Evolutionary conservation across 2,113 vertebrate species (phyloP), one percentile per base, ranked within the genome.

Genomic region (Penelope pileata): DNA sequence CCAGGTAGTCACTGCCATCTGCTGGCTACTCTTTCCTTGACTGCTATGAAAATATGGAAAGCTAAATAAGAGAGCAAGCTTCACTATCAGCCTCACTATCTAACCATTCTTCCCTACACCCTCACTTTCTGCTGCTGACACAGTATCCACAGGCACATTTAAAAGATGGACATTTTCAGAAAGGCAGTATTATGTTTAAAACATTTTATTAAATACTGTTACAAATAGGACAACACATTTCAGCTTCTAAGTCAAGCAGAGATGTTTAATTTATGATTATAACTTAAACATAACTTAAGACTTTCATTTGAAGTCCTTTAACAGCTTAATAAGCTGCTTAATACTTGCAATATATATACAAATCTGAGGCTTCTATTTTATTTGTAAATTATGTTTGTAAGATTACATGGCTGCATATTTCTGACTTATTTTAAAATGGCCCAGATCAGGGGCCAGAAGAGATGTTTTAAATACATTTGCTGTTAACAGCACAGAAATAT

Each of bases 1-100:
- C 62, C 70, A 60, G 48, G 91, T 74, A 82, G 16, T 54, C 93
- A 90, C 89, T 89, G 75, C 96, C 97, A 96, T 93, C 97, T 97
- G 77, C 94, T 74, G 97, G 96, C 78, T 80, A 22, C 60, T 78
- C 19, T 58, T 38, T 53, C 66, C 53, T 51, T 6, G 24, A 32
- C 63, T 6, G 34, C 56, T 72, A 7, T 3, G 10, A 34, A 85
- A 85, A 93, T 16, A 47, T 0, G 7, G 38, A 82, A 70, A 89
- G 50, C 53, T 73, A 38, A 43, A 16, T 36, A 47, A 83, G 27
- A 18, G 14, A 40, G 36, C 47, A 53, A 53, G 38, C 48, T 50
- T 47, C 36, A n/a, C n/a, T n/a, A n/a, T n/a, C 26, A 88, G 60
- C 15, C 23, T 54, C 66, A 27, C 27, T 59, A 4, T 45, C 53